A percentile compares a stretch with the other conserved stretches of the same genome.
Conservation (phyloP, 1,140 invertebrate species). For the Drosophila lini region DNA sequence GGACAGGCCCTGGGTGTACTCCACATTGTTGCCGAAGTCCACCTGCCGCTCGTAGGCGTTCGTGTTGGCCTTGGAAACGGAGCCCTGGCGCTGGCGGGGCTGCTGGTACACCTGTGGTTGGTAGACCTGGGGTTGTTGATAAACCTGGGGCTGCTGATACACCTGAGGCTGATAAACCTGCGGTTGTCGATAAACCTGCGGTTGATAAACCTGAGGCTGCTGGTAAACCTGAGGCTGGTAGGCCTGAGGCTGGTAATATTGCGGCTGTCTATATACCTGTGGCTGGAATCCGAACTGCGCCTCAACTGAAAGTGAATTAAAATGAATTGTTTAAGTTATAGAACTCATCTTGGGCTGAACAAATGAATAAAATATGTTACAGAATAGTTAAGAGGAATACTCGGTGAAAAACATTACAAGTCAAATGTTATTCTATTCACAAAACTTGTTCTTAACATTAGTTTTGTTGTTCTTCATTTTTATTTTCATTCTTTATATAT, state of each 20-base stretch:
- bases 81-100: constrained; percentile 48
- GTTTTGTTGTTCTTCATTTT: constrained; percentile 1
- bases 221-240: constrained; percentile 17
- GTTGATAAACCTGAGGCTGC: constrained; percentile 7
- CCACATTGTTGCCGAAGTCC: constrained; percentile 71
- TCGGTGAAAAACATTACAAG: constrained; percentile 11
- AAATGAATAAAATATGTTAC: not conserved
- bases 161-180: constrained; percentile 14
- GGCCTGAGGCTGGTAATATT: constrained; percentile 2
- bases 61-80: constrained; percentile 67
- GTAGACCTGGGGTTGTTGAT: constrained; percentile 15
- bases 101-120: constrained; percentile 22
- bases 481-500: constrained; percentile 6
- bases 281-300: constrained; percentile 59
- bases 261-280: constrained; percentile 37
- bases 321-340: too few species aligned
- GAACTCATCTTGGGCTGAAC: too few species aligned
- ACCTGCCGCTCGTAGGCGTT: constrained; percentile 71
- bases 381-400: not conserved
- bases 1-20: constrained; percentile 58
- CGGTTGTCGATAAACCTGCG: constrained; percentile 19
- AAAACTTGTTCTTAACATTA: constrained; percentile 55
- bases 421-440: constrained; percentile 41
- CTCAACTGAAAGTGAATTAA: constrained; percentile 9
- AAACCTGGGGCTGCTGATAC: constrained; percentile 11